These are phyloP conservation scores for Phoxinus phoxinus DNA, from an alignment of 2,113 vertebrate genomes.

Conservation along the genomic window DNA sequence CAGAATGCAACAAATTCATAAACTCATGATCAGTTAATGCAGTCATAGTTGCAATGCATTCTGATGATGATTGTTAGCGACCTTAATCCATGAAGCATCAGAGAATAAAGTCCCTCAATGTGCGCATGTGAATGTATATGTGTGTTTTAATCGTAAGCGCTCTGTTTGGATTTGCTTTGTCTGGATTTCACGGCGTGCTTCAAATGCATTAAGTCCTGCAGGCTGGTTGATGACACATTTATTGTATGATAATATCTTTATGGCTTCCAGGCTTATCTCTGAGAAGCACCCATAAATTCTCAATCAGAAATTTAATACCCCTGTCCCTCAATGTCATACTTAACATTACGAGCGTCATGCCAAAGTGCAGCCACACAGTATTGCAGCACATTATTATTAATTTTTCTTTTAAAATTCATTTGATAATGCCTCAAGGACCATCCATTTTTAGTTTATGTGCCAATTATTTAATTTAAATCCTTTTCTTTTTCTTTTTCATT, in stretches of 20 bases:
- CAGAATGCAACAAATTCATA: background rate
- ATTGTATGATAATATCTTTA: conserved; percentile 35
- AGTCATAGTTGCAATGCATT: background rate
- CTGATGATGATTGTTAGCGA: background rate
- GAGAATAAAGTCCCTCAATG: background rate
- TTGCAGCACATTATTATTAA: background rate
- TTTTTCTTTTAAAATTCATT: background rate
- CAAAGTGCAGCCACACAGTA: background rate
- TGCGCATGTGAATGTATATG: background rate
- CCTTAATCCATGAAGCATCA: conserved; percentile 18
- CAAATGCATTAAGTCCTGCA: conserved; percentile 29
- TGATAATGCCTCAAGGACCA: background rate
- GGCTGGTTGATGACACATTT: conserved; percentile 18
- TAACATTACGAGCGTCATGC: background rate
- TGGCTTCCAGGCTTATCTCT: conserved; percentile 18
- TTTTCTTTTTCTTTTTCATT: no score
- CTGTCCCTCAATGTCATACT: background rate
- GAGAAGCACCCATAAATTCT: conserved; percentile 19
- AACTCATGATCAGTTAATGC: background rate
- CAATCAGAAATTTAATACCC: conserved; percentile 6
- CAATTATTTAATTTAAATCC: no score
- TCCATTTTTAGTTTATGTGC: background rate
- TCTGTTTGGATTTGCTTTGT: conserved; percentile 10
- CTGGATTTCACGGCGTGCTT: background rate
- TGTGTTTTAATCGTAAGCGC: background rate